A percentile compares a stretch with the other conserved stretches of the same genome.
phyloP scores from a whole-genome alignment of 2,113 vertebrate species.

The Microcebus jonahi region DNA sequence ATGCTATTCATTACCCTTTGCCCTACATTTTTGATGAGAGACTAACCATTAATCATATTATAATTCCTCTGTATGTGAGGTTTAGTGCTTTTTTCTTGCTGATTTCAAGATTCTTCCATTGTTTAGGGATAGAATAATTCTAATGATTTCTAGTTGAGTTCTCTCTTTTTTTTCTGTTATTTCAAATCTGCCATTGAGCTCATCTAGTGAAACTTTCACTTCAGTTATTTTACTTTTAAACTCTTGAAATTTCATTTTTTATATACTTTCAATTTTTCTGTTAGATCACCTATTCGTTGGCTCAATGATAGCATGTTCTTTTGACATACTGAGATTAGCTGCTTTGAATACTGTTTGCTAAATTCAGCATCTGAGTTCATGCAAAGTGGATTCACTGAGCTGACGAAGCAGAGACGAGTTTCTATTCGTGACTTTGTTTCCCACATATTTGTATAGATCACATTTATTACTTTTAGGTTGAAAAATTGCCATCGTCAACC shows the following conservation, averaged over 20 bases:
- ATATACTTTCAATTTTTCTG: neutral
- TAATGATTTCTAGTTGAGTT: too few relatives aligned
- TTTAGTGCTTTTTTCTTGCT: too few relatives aligned
- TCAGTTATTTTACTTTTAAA: neutral
- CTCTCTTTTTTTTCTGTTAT: neutral
- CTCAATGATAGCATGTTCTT: neutral
- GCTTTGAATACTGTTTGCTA: neutral
- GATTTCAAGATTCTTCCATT: too few relatives aligned
- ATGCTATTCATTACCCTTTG: too few relatives aligned
- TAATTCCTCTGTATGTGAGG: too few relatives aligned
- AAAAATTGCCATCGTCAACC: neutral
- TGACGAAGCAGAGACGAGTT: neutral
- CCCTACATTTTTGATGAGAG: too few relatives aligned
- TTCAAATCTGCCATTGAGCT: neutral
- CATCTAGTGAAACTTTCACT: neutral
- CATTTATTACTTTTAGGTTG: neutral
- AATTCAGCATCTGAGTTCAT: neutral
- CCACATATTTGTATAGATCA: neutral
- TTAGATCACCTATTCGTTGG: neutral
- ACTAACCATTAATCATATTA: too few relatives aligned
- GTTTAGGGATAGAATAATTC: too few relatives aligned
- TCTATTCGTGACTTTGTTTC: neutral
- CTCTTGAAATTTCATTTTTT: neutral
- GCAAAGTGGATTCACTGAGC: neutral
- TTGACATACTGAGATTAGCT: neutral